phyloP scores from a whole-genome alignment of 2,797 vertebrate species.

The Champsocephalus gunnari region DNA sequence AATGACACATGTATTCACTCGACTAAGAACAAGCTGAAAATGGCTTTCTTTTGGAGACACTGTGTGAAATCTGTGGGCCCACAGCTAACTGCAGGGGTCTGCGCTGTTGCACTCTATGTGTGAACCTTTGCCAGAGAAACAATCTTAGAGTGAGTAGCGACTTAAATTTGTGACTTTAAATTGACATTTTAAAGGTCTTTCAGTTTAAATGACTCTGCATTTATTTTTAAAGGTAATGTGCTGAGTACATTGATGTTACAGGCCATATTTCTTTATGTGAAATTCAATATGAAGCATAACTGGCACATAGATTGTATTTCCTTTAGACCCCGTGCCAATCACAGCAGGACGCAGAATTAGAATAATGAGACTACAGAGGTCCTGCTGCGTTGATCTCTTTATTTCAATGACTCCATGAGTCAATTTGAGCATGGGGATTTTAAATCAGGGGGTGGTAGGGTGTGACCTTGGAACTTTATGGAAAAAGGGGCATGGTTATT shows the following conservation, averaged over 20 bases:
- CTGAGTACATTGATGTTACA: constrained; percentile 9
- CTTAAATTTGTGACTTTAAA: neutral
- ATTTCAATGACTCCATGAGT: constrained; percentile 52
- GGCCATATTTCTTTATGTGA: neutral
- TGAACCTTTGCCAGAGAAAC: neutral
- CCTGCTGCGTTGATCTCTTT: constrained; percentile 69
- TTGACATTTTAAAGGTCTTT: constrained; percentile 14
- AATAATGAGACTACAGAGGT: constrained; percentile 63
- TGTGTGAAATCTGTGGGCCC: constrained; percentile 43
- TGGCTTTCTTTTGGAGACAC: constrained; percentile 39
- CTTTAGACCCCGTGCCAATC: constrained; percentile 57
- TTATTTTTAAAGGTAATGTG: constrained; percentile 2
- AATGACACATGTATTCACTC: constrained; percentile 52
- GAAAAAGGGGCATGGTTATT: constrained; percentile 9
- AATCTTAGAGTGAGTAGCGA: neutral
- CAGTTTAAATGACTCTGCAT: constrained; percentile 23
- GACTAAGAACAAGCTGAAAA: constrained; percentile 51
- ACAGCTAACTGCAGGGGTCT: constrained; percentile 5
- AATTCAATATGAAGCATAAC: constrained; percentile 11
- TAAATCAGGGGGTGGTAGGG: constrained; percentile 41
- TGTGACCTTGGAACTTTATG: constrained; percentile 65
- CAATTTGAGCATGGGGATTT: constrained; percentile 57
- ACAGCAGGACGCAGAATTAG: constrained; percentile 57
- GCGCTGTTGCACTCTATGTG: neutral
- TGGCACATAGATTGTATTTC: constrained; percentile 40